phyloP scores from a whole-genome alignment of 2,888 invertebrate genomes.

The Carpatolechia fugitivella region DNA sequence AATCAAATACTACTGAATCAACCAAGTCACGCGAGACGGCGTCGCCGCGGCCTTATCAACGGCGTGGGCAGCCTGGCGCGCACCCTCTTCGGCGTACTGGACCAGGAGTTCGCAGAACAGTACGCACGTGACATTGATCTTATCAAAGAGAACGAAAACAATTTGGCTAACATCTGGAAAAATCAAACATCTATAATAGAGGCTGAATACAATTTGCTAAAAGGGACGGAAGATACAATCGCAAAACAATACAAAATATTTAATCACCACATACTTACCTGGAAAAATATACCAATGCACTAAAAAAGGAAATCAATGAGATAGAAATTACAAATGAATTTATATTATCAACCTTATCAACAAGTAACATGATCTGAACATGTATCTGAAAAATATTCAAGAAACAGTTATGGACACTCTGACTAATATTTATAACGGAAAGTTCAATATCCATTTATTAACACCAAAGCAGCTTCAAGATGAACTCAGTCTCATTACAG shows the following conservation, averaged over 20 bases:
- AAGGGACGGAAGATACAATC: conserved; percentile 17
- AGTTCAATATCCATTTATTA: conserved; percentile 22
- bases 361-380: conserved; percentile 13
- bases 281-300: background rate
- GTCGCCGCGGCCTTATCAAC: conserved; percentile 19
- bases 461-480: conserved; percentile 20
- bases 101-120: conserved; percentile 19
- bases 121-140: conserved; percentile 14
- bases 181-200: conserved; percentile 27
- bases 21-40: conserved; percentile 5
- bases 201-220: conserved; percentile 24
- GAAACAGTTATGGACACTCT: conserved; percentile 19
- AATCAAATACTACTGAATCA: conserved; percentile 20
- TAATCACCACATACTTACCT: conserved; percentile 7
- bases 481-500: conserved; percentile 19
- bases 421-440: conserved; percentile 20
- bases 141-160: conserved; percentile 16
- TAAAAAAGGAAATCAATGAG: background rate
- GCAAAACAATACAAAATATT: conserved; percentile 21
- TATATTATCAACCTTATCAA: conserved; percentile 12
- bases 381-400: conserved; percentile 21
- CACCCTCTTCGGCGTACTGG: conserved; percentile 19
- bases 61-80: conserved; percentile 22
- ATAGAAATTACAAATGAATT: conserved; percentile 9
- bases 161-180: conserved; percentile 19